Percentiles rank a stretch among this genome's conserved stretches.
Evolutionary conservation across 2,888 invertebrate species (phyloP).

Genomic region (Harmothoe impar): DNA sequence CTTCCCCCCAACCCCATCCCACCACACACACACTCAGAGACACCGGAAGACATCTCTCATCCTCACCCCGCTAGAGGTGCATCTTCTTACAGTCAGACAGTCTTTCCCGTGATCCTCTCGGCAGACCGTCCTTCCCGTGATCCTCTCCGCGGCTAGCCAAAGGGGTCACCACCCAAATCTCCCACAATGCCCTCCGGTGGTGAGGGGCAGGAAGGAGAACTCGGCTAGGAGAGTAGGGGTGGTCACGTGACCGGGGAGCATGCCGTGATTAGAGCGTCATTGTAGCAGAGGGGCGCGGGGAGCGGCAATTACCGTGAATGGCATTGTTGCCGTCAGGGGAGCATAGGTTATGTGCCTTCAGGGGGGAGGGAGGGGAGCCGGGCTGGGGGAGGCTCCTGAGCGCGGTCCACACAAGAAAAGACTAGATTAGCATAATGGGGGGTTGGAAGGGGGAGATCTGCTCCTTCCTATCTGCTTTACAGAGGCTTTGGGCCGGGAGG

Average conservation of each 20-base stretch:
- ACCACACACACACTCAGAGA: not conserved
- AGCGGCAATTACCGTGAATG: conserved; percentile 47
- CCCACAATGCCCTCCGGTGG: too few relatives aligned
- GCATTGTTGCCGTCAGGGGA: conserved; percentile 51
- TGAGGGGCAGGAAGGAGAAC: too few relatives aligned
- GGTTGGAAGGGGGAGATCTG: not conserved
- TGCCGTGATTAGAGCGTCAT: conserved; percentile 60
- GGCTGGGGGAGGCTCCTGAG: not conserved
- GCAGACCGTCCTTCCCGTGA: not conserved
- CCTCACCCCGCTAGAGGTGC: not conserved
- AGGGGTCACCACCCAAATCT: not conserved
- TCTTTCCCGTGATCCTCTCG: not conserved
- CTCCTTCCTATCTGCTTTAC: conserved; percentile 18
- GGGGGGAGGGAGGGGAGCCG: not conserved
- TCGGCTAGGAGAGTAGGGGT: too few relatives aligned
- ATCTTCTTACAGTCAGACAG: too few relatives aligned
- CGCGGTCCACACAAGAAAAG: not conserved
- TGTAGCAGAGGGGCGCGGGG: not conserved
- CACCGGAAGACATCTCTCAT: not conserved
- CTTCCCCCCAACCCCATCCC: not conserved
- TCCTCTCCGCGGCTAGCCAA: not conserved
- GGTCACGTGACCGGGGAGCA: conserved; percentile 57
- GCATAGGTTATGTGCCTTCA: conserved; percentile 59
- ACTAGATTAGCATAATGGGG: conserved; percentile 55
- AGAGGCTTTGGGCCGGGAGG: not conserved